Evolutionary conservation across 2,888 invertebrate genomes (phyloP), one percentile per base, ranked within the genome.

Genomic region (Julus scanicus): DNA sequence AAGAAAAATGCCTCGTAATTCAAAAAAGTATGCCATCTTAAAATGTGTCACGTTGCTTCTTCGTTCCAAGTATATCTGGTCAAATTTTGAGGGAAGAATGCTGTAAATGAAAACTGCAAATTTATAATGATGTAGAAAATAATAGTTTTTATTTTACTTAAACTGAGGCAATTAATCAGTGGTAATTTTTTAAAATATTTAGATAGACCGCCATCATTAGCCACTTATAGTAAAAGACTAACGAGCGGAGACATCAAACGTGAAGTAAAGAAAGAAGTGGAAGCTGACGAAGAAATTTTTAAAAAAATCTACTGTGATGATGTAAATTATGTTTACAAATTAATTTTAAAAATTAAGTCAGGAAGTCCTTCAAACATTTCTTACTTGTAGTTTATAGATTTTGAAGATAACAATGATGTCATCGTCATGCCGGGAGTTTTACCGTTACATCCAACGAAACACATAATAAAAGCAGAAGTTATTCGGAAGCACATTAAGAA

Each of bases 391-490:
- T 86, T 86, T 86, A 44, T 86, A 17, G 86, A 86, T 13, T 11
- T 20, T 8, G 86, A 44, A 0, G 86, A 86, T 29, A 20, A 86
- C 29, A 20, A 49, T 1, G 86, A 86, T 4, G 44, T 49, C 86
- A 37, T 40, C 20, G 4, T 53, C 86, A 53, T 86, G 48, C 86
- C 86, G 11, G 86, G 48, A 29, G 15, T 48, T 3, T 17, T 86
- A 29, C 86, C 86, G 15, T 20, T 86, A 29, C 44, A 20, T 17
- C 53, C 86, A 8, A 86, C 44, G 20, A 20, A 44, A 17, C 29
- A 11, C 44, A 11, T 53, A 15, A 6, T 86, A 53, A 86, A 86
- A 86, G 44, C 48, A 13, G 86, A 86, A 86, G 86, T 86, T 29
- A 17, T 2, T 40, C 44, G 5, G 44, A 53, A 86, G 86, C 86